Base-by-base conservation (phyloP, 2,797 vertebrate species). In the Lacerta agilis region DNA sequence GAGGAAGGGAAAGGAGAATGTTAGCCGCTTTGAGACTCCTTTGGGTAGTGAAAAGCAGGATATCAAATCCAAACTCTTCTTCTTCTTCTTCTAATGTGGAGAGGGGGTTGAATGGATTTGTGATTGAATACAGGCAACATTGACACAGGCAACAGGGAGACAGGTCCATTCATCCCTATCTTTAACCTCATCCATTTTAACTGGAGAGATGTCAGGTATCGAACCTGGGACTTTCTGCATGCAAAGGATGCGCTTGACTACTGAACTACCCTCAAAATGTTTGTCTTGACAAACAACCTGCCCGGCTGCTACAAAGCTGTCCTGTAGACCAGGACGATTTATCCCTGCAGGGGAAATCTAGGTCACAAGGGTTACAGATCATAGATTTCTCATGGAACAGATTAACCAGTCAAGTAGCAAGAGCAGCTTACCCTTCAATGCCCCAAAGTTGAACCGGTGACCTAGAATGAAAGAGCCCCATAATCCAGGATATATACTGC, bases 361-460 rank as follows among this genome's bases (percentile, higher is more conserved):
- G 69, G 33, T 85, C 71, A 45, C 17, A 66, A 49, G 41, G 15
- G 79, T 41, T 81, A n/a, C 18, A 29, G 69, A 66, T 33, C 11
- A 29, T 11, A 75, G 3, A 73, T 36, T 82, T 78, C 61, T 79
- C 45, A 38, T 25, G 67, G 49, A 66, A 87, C 61, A 85, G 76
- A 38, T 87, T 88, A 76, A 55, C 38, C 86, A 83, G 77, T 84
- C 41, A 81, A 67, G 78, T 77, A 27, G 36, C 23, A 15, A 33
- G n/a, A 8, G 64, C 2, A 86, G 73, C 2, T 81, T 89, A 88
- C 83, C 13, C 49, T 55, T 87, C 41, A 49, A 72, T 86, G 72
- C 87, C 64, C 73, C 80, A 72, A 36, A 69, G 71, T 33, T 82
- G 83, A 90, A n/a, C 18, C n/a, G 88, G 25, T 89, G 61, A 88